phyloP scores from a whole-genome alignment of 2,888 invertebrate species.

The Torymus tubicola region DNA sequence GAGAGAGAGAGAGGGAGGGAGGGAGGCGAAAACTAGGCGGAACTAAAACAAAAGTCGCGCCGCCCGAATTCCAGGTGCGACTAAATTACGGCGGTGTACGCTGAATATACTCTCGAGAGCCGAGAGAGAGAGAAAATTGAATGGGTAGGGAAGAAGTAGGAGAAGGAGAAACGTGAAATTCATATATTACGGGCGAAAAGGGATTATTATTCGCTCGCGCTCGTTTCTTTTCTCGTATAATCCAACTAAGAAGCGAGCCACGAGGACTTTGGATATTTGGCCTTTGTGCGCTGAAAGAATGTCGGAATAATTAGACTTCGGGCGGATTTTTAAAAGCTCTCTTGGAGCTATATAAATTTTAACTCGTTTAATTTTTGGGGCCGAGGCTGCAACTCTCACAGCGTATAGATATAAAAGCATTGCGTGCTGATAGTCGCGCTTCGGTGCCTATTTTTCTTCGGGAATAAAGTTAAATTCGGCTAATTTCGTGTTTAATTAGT shows the following conservation, averaged over 20 bases:
- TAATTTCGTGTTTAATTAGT: too few relatives aligned
- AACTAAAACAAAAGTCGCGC: background rate
- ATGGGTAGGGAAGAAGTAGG: background rate
- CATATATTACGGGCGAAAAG: background rate
- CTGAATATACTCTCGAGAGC: background rate
- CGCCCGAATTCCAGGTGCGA: slow-evolving; percentile 3
- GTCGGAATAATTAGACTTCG: slow-evolving; percentile 4
- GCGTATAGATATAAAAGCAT: background rate
- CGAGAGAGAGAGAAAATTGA: background rate
- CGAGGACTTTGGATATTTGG: slow-evolving; percentile 22
- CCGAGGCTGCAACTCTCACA: background rate
- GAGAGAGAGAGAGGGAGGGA: too few relatives aligned
- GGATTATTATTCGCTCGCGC: slow-evolving; percentile 25
- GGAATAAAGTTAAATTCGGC: too few relatives aligned
- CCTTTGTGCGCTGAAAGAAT: slow-evolving; percentile 23
- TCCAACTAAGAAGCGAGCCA: slow-evolving; percentile 20
- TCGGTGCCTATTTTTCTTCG: too few relatives aligned
- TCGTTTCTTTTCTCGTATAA: background rate
- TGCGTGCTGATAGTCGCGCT: too few relatives aligned
- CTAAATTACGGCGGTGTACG: background rate
- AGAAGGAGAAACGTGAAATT: background rate
- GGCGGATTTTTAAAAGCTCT: slow-evolving; percentile 1
- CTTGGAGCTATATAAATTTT: slow-evolving; percentile 9
- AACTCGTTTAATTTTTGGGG: slow-evolving; percentile 25
- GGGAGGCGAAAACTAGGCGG: background rate